These are phyloP conservation scores for Chaenocephalus aceratus DNA, from an alignment of 2,113 vertebrate genomes.

Conservation along the genomic window DNA sequence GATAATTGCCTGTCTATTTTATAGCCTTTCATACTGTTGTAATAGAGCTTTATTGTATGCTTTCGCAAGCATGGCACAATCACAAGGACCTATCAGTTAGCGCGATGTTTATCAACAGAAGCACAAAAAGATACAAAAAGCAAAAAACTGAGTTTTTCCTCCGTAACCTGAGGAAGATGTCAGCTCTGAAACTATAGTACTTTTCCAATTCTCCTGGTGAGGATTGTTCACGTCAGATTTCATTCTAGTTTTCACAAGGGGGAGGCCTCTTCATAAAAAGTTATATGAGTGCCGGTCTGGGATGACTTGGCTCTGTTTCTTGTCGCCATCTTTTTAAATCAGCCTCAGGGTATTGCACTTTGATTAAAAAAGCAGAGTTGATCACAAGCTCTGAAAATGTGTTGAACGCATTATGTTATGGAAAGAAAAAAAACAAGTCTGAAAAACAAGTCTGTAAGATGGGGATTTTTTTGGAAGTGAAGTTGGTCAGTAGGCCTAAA, in stretches of 20 bases:
- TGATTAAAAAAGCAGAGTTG: constrained; percentile 78
- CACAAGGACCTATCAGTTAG: constrained; percentile 38
- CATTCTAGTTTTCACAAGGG: constrained; percentile 55
- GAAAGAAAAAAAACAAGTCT: constrained; percentile 31
- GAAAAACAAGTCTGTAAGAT: background rate
- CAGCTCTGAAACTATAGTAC: constrained; percentile 22
- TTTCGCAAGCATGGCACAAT: constrained; percentile 25
- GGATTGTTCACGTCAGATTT: constrained; percentile 20
- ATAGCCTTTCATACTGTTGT: constrained; percentile 11
- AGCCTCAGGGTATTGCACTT: constrained; percentile 52
- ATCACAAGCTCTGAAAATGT: constrained; percentile 62
- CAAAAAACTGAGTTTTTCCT: constrained; percentile 20
- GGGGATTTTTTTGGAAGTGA: constrained; percentile 17
- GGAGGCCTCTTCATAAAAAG: constrained; percentile 69
- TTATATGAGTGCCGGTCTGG: constrained; percentile 58
- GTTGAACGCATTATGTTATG: constrained; percentile 60
- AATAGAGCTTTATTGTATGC: constrained; percentile 25
- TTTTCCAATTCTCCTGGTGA: constrained; percentile 27
- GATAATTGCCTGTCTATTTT: background rate
- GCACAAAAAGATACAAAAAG: constrained; percentile 33
- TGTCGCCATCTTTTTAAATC: constrained; percentile 65
- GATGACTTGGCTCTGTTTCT: constrained; percentile 55
- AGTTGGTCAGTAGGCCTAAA: constrained; percentile 16
- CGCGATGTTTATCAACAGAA: constrained; percentile 51
- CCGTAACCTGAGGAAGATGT: constrained; percentile 4